Evolutionary conservation across 2,113 vertebrate genomes (phyloP), one percentile per base, ranked within the genome.

Genomic region (Stercorarius parasiticus): DNA sequence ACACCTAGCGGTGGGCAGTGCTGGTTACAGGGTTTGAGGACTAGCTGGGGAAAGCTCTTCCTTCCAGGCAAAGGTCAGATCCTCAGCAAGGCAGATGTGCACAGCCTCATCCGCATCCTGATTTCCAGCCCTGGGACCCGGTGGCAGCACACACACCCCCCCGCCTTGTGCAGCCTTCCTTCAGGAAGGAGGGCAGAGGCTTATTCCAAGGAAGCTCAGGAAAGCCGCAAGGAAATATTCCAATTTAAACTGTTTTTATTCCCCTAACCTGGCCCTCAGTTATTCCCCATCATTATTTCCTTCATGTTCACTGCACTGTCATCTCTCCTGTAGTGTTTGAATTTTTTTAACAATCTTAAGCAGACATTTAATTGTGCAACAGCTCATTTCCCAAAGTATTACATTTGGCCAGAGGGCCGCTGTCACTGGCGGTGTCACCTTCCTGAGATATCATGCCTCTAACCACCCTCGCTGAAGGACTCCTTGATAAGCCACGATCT

Each of bases 351-450:
- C 20, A 69, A 38, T 61, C 45, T 55, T 78, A 87, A 56, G 34
- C 49, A 59, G 76, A 86, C 15, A 70, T 74, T 91, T 91, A 93
- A 71, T 93, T 82, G 74, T 22, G n/a, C 73, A 73, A 80, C 69
- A 89, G 66, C 79, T 92, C 74, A 18, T 92, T 96, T 97, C 76
- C 74, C 67, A n/a, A 73, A 71, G 82, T 26, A 25, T 64, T 65
- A 66, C 12, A 17, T 86, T 83, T 92, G 87, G 69, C 72, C 36
- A 38, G 61, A 67, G 56, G 84, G 61, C 50, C 30, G 62, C 45
- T 79, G 76, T 50, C 79, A 50, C 49, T 49, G 55, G 62, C 43
- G 15, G 56, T 77, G 67, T 70, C 74, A 52, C 38, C 62, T 85
- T 71, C 78, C 81, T 78, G 55, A 53, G 56, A 38, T 55, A 38